Conservation (phyloP, 53 echinoderm and acorn worm species). For the Stichopus horrens region DNA sequence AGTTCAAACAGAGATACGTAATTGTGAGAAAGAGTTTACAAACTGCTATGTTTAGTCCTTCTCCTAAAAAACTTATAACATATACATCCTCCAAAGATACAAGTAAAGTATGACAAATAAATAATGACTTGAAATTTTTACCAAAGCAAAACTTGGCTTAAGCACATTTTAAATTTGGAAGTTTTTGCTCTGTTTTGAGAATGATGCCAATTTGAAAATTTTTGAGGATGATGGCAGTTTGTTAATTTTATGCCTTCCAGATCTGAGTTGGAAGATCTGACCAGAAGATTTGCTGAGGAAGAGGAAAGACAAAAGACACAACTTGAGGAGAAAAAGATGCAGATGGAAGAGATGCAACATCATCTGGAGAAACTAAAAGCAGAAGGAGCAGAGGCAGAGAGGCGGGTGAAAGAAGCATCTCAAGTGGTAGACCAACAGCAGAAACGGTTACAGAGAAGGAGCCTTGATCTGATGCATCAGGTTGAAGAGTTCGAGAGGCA, state of each 20-base stretch:
- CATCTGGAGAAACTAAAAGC: conserved; percentile 58
- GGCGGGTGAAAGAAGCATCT: conserved; percentile 53
- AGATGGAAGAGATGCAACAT: conserved; percentile 51
- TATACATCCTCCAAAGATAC: too few species aligned
- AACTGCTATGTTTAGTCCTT: too few species aligned
- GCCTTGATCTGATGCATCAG: conserved; percentile 71
- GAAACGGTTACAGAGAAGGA: conserved; percentile 67
- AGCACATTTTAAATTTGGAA: too few species aligned
- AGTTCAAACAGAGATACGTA: too few species aligned
- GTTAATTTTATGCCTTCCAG: conserved; percentile 24
- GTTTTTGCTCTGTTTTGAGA: too few species aligned
- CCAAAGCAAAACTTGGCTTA: too few species aligned
- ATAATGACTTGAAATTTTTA: too few species aligned
- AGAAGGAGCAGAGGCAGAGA: conserved; percentile 57
- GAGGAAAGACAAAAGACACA: conserved; percentile 56
- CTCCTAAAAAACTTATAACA: too few species aligned
- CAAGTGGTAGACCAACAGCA: conserved; percentile 49
- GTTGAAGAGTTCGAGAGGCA: conserved; percentile 74
- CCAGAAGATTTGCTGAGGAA: conserved; percentile 57
- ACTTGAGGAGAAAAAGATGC: conserved; percentile 59
- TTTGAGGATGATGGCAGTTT: too few species aligned
- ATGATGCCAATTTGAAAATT: too few species aligned
- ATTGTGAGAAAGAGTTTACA: too few species aligned
- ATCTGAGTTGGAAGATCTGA: conserved; percentile 68
- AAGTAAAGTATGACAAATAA: too few species aligned